Base-by-base conservation (phyloP, 2,888 invertebrate genomes). In the Aphrophora alni region DNA sequence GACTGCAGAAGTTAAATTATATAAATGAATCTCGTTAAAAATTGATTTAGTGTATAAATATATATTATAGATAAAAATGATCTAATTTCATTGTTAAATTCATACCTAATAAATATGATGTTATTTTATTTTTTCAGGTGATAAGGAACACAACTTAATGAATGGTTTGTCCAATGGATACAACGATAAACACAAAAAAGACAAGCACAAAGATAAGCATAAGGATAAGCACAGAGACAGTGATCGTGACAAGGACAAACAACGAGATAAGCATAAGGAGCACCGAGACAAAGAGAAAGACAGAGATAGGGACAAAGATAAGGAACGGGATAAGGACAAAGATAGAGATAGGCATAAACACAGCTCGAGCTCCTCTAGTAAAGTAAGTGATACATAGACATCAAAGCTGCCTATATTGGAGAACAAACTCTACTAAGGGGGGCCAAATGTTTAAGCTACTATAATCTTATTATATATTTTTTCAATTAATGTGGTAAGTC, bases 181-280 rank as follows among this genome's bases (percentile, higher is more conserved):
- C 33, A 81, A 76, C n/a, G 82, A 83, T 38, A 78, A 81, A 68
- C 70, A 78, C 25, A 83, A 85, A 27, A 85, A 85, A 73, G 81
- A 84, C 87, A 89, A 89, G 86, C 89, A 90, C 85, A 90, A 89
- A 83, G 88, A 90, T 83, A 87, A 88, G 77, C 87, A 85, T 28
- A 86, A 84, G 83, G 87, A 88, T 38, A 80, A 83, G 86, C 88
- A 89, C 78, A 82, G 85, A 74, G 86, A 87, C 81, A 86, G 85
- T 74, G 84, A 84, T 72, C 88, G 87, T 82, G 88, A 88, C 78
- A 89, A 88, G 84, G 88, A 88, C 76, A 89, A 88, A 81, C 92
- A 93, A 87, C 91, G 92, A 83, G 93, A 93, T 86, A 93, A 84
- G 68, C 84, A 86, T 72, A 85, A 85, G 77, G 84, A 85, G 80